Conservation (phyloP, 2,113 vertebrate species). For the Puffinus mauretanicus region DNA sequence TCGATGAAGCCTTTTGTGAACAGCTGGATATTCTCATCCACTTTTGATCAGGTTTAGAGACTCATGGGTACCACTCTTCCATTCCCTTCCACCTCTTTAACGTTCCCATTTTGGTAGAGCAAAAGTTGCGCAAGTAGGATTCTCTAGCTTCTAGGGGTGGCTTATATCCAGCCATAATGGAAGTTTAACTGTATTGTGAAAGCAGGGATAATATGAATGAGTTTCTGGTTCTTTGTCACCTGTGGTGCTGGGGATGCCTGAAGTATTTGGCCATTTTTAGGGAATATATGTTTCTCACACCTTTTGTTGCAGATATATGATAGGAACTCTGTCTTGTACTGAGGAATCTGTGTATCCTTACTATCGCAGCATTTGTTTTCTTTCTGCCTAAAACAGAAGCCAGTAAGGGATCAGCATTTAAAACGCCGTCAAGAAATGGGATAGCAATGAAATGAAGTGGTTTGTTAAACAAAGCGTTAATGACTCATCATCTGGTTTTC, state of each 20-base stretch:
- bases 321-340: neutral
- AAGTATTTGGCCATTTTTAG: neutral
- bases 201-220: neutral
- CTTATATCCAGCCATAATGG: neutral
- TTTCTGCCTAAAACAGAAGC: neutral
- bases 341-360: neutral
- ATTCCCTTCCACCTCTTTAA: neutral
- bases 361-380: neutral
- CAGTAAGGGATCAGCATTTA: neutral
- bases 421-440: neutral
- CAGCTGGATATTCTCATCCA: neutral
- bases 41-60: neutral
- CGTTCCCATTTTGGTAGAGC: neutral
- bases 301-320: rapidly evolving
- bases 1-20: neutral
- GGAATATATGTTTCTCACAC: neutral
- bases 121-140: neutral
- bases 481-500: neutral
- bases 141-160: neutral
- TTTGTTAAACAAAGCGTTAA: neutral
- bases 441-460: neutral
- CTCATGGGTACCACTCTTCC: neutral
- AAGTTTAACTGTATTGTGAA: neutral
- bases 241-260: neutral
- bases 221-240: neutral